Base-by-base conservation (phyloP, 2,113 vertebrate species). In the Microtus richardsoni region DNA sequence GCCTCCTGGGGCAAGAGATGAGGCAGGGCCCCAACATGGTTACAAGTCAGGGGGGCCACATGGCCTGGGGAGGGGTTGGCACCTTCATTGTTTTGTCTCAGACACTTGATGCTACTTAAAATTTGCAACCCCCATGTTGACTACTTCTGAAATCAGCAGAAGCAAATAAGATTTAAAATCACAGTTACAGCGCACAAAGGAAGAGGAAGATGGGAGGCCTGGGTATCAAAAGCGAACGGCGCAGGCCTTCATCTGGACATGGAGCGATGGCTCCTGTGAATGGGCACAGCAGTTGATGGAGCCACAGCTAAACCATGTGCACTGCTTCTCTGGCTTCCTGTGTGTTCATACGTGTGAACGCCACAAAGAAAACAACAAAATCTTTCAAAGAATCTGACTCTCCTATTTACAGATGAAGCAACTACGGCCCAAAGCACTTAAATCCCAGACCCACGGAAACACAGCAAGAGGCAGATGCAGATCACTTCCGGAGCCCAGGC, bases 1-100 rank as follows among this genome's bases (percentile, higher is more conserved):
- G 0, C 1, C 12, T 30, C 39, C 39, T 58, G 64, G 1, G 3
- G 64, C 14, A 88, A 33, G 39, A 33, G 36, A 74, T 3, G 3
- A 0, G 44, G 44, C 52, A 24, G 73, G 28, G 28, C 33, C 33
- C 14, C 0, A 1, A 19, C 17, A 33, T 44, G 4, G 36, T 44
- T 3, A 60, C 49, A 58, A 73, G 24, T 5, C 5, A 58, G 78
- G 33, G 73, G 33, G 17, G n/a, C 6, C 36, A 8, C 16, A 17
- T 1, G 3, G 41, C 1, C 3, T 24, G 41, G 66, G 30, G 6
- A 68, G 30, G 28, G 33, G 5, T 5, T 28, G 36, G 49, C 11
- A 3, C 41, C 2, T n/a, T 24, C 0, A 1, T 7, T 1, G 26
- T 52, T 79, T 49, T 21, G 44, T 41, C 16, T 26, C 16, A 77